Conservation (phyloP, 2,113 vertebrate genomes). For the Burhinus bistriatus region DNA sequence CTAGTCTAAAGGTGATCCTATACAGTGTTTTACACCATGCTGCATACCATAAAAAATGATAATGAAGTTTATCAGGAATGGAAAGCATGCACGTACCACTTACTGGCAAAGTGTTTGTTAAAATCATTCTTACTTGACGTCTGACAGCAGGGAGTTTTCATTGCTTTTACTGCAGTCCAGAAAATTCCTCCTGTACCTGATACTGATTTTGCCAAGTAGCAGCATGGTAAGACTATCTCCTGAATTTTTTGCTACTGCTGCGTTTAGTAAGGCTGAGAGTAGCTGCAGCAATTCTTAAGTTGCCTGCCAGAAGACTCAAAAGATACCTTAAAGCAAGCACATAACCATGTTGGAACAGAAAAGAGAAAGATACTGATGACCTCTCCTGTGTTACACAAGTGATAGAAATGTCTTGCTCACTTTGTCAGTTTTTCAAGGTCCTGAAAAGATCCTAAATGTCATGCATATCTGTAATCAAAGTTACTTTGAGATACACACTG, state of each 20-base stretch:
- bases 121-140: not conserved
- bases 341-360: not conserved
- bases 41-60: not conserved
- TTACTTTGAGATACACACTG: not conserved
- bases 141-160: not conserved
- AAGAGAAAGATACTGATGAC: not conserved
- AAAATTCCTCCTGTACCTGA: not conserved
- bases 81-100: not conserved
- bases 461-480: not conserved
- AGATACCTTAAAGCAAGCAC: not conserved
- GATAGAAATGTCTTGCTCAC: not conserved
- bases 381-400: not conserved
- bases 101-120: not conserved
- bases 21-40: not conserved
- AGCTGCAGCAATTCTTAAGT: not conserved
- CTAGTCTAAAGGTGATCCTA: not conserved
- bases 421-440: not conserved
- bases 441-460: not conserved
- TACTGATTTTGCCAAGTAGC: not conserved
- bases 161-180: not conserved
- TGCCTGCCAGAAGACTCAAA: not conserved
- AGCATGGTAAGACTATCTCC: not conserved
- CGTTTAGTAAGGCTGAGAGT: not conserved
- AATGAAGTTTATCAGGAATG: not conserved
- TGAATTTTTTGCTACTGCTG: not conserved